These are phyloP conservation scores for Guaruba guarouba DNA, from an alignment of 2,113 vertebrate genomes.

Conservation along the genomic window DNA sequence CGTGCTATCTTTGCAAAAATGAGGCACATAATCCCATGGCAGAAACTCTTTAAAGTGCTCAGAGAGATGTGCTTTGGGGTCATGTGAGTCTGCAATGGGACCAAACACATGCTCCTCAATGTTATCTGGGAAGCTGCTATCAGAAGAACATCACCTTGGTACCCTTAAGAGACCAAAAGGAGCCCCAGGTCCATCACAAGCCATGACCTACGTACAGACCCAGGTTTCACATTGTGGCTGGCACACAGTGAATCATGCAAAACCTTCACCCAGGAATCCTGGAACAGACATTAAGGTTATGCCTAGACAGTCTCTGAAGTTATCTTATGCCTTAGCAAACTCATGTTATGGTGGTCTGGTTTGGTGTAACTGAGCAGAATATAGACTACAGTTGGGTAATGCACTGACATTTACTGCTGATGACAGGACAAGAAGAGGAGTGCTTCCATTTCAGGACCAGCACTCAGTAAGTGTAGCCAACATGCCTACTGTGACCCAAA, in stretches of 20 bases:
- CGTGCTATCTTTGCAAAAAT: background rate
- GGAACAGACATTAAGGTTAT: background rate
- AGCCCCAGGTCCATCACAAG: background rate
- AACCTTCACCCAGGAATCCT: background rate
- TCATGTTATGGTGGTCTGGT: background rate
- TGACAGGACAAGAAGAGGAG: background rate
- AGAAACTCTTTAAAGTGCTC: background rate
- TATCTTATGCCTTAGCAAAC: background rate
- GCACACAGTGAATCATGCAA: background rate
- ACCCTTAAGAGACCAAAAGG: background rate
- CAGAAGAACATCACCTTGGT: background rate
- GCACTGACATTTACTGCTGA: background rate
- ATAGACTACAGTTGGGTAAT: background rate
- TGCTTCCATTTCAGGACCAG: background rate
- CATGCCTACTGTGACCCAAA: background rate
- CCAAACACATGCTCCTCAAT: background rate
- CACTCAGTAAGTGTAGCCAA: accelerated
- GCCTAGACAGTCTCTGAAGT: background rate
- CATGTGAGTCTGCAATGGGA: accelerated
- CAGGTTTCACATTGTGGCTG: background rate
- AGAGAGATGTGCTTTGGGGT: background rate
- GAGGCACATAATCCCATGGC: accelerated
- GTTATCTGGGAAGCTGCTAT: background rate
- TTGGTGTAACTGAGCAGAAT: background rate
- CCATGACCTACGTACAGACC: background rate